Percentiles rank a stretch among this genome's conserved stretches.
Conservation (phyloP, 2,113 vertebrate genomes). For the Meles meles region DNA sequence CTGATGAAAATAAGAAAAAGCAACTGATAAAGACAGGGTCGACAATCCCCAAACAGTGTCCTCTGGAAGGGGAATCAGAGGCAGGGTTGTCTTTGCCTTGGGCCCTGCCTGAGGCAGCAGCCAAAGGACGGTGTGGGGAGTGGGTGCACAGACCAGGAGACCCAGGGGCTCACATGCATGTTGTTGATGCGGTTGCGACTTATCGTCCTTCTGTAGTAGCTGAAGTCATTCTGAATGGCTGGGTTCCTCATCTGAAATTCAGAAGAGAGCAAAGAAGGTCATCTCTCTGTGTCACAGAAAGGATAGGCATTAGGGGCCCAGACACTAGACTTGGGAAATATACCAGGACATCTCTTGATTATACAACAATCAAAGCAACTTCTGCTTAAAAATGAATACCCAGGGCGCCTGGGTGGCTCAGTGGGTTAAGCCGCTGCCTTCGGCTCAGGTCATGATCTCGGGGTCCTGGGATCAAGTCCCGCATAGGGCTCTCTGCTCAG, state of each 20-base stretch:
- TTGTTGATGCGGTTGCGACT: constrained; percentile 97
- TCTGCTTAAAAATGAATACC: not conserved
- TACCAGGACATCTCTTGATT: not conserved
- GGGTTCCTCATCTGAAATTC: constrained; percentile 95
- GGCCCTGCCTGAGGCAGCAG: not conserved
- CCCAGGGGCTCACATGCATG: constrained; percentile 92
- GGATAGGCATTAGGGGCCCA: rapidly evolving
- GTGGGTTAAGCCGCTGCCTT: no score
- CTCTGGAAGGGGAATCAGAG: not conserved
- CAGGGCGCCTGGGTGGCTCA: no score
- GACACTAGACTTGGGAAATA: not conserved
- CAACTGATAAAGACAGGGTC: not conserved
- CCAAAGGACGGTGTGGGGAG: not conserved
- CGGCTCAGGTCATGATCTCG: no score
- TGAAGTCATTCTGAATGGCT: constrained; percentile 99
- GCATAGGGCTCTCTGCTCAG: no score
- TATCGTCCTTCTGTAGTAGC: constrained; percentile 97
- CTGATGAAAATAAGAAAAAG: constrained; percentile 79
- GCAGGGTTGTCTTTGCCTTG: not conserved
- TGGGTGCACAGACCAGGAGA: rapidly evolving
- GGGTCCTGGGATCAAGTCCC: no score
- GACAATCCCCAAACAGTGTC: not conserved
- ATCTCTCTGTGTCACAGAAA: not conserved
- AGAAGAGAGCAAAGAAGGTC: not conserved
- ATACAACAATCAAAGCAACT: not conserved